Percentiles rank a stretch among this genome's conserved stretches.
phyloP scores from a whole-genome alignment of 2,113 vertebrate genomes.

The Ctenomys sociabilis region DNA sequence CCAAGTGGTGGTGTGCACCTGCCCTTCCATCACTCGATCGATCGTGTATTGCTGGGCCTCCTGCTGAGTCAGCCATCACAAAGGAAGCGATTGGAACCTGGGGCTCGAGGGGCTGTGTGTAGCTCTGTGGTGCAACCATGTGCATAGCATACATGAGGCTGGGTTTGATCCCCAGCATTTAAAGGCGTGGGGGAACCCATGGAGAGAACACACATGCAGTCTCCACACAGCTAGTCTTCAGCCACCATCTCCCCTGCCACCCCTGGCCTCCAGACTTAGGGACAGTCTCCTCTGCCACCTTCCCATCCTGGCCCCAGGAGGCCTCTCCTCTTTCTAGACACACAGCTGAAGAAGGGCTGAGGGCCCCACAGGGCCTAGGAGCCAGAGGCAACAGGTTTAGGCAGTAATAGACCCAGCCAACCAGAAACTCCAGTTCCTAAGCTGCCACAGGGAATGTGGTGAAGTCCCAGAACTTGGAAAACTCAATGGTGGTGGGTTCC shows the following conservation, averaged over 20 bases:
- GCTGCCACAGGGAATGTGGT: not conserved
- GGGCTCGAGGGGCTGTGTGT: no score
- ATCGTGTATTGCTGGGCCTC: not conserved
- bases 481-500: not conserved
- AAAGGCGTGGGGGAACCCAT: not conserved
- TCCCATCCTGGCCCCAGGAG: not conserved
- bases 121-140: no score
- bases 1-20: not conserved
- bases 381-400: not conserved
- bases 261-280: rapidly evolving
- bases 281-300: not conserved
- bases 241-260: not conserved
- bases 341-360: not conserved
- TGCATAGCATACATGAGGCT: no score
- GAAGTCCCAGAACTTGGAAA: not conserved
- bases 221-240: not conserved
- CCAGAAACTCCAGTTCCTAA: not conserved
- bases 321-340: not conserved
- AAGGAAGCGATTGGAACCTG: not conserved
- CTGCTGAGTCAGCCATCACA: not conserved
- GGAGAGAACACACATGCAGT: not conserved
- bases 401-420: not conserved
- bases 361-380: not conserved
- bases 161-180: not conserved
- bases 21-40: not conserved